These are phyloP conservation scores for Lithophane semibrunnea DNA, from an alignment of 2,888 invertebrate species.

Conservation along the genomic window DNA sequence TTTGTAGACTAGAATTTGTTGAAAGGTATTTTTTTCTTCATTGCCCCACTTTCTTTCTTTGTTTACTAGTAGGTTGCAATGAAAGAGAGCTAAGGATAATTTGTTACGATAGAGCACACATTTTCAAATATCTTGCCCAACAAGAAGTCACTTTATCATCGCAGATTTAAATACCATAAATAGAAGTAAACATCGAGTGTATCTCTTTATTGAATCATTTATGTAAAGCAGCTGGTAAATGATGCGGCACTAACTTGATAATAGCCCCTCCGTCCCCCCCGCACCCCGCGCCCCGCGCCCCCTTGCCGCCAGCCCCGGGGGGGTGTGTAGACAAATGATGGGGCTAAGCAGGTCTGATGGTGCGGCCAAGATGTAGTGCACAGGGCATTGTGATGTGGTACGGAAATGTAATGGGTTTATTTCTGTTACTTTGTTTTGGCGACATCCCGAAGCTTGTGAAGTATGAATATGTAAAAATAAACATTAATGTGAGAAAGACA, in stretches of 20 bases:
- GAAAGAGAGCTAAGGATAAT: too few species aligned
- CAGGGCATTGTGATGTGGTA: slow-evolving; percentile 45
- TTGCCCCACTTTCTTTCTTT: not conserved
- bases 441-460: not conserved
- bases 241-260: slow-evolving; percentile 82
- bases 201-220: slow-evolving; percentile 78
- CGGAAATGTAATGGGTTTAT: slow-evolving; percentile 51
- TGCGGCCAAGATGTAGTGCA: slow-evolving; percentile 50
- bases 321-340: slow-evolving; percentile 75
- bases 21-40: not conserved
- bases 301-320: slow-evolving; percentile 15
- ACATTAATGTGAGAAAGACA: not conserved
- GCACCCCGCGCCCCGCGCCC: slow-evolving; percentile 1
- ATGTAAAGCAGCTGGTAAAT: slow-evolving; percentile 82
- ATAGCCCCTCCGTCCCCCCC: slow-evolving; percentile 63
- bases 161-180: slow-evolving; percentile 49
- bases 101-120: not conserved
- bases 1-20: too few species aligned
- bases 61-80: not conserved
- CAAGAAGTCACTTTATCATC: not conserved
- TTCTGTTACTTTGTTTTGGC: slow-evolving; percentile 24
- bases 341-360: slow-evolving; percentile 64
- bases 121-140: not conserved
- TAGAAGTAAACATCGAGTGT: slow-evolving; percentile 45
- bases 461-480: not conserved